Evolutionary conservation across 2,888 invertebrate genomes (phyloP), one percentile per base, ranked within the genome.

Genomic region (Drosophila quinaria): DNA sequence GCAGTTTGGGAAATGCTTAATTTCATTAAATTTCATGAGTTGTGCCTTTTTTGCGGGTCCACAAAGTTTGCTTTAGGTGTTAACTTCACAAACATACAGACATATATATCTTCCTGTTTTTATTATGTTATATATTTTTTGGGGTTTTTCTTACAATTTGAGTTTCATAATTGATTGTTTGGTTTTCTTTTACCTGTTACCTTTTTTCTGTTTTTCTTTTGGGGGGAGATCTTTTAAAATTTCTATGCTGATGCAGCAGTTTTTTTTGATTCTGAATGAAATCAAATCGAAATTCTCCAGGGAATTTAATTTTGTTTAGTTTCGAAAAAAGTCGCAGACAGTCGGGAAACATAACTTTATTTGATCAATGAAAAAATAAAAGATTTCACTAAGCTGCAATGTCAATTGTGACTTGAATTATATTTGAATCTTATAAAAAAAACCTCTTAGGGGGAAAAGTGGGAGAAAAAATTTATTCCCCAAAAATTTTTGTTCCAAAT

Each of bases 1-100:
- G 55, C 29, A 50, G 66, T 64, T 67, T 31, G 65, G 62, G 47
- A 79, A 77, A 62, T 77, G 64, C 49, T 62, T 88, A 80, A 81
- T 80, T 89, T 87, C 82, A 86, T 86, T 87, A 81, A 85, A 78
- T 81, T 87, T 56, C 75, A 73, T 85, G 88, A 87, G 75, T 78
- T 74, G 72, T 65, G 63, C 33, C 64, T 80, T 83, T 67, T 71
- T 54, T 44, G 19, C 13, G 44, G 22, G 17, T 62, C 55, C 15
- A 19, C 17, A 46, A 37, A 37, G 35, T 55, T 52, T 29, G 11
- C 37, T 44, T 63, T 25, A 61, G 65, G 72, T 80, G 69, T 72
- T 72, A 72, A 63, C 60, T 56, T 52, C 47, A 42, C 29, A 8
- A 29, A 29, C 29, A 8, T 29, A 29, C 29, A 29, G 8, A 41